phyloP scores from a whole-genome alignment of 2,113 vertebrate genomes.

The Salvelinus sp. region DNA sequence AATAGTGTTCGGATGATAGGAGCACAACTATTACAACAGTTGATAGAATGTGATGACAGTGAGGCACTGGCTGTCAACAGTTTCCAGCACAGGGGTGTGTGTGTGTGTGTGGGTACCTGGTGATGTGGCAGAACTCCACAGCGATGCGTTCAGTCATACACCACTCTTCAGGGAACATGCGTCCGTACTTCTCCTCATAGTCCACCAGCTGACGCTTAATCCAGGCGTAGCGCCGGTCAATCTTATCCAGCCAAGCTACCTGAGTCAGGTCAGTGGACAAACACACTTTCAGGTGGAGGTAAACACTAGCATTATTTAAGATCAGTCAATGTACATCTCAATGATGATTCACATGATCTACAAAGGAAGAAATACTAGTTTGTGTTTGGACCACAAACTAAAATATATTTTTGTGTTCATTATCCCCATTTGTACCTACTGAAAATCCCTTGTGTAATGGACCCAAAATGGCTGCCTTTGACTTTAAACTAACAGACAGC shows the following conservation, averaged over 20 bases:
- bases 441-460: no score
- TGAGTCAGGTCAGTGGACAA: slow-evolving; percentile 45
- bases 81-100: background rate
- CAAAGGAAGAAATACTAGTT: no score
- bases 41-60: background rate
- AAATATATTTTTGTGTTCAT: no score
- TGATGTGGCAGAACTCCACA: slow-evolving; percentile 95
- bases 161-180: slow-evolving; percentile 96
- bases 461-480: no score
- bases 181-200: slow-evolving; percentile 96
- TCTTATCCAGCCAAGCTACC: slow-evolving; percentile 98
- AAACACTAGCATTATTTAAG: background rate
- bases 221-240: slow-evolving; percentile 93
- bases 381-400: no score
- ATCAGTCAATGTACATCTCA: no score
- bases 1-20: background rate
- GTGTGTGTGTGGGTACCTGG: slow-evolving; percentile 74
- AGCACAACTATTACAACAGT: background rate
- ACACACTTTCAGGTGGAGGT: no score
- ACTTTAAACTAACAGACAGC: no score
- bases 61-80: background rate
- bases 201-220: slow-evolving; percentile 96
- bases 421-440: no score
- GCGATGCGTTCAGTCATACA: slow-evolving; percentile 95
- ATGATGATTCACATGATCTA: no score